phyloP scores from a whole-genome alignment of 2,113 vertebrate species.

The Lucifuga dentata region DNA sequence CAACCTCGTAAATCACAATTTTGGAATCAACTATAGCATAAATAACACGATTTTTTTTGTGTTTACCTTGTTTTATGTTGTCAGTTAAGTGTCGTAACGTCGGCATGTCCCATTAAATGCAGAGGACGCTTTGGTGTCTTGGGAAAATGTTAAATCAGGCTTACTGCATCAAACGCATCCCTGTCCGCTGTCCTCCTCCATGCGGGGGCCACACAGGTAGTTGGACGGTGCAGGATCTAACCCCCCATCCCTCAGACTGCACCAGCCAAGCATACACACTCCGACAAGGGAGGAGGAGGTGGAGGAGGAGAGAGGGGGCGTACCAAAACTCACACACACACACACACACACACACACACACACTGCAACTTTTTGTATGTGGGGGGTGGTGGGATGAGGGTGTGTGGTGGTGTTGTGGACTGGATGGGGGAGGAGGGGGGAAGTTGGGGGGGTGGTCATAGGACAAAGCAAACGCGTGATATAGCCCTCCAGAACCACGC shows the following conservation, averaged over 20 bases:
- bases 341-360: constrained; percentile 55
- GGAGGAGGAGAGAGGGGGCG: constrained; percentile 56
- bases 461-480: constrained; percentile 78
- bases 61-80: constrained; percentile 71
- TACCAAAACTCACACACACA: constrained; percentile 57
- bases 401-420: not conserved
- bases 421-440: constrained; percentile 19
- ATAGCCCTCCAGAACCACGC: constrained; percentile 67
- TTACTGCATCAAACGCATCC: constrained; percentile 78
- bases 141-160: constrained; percentile 6
- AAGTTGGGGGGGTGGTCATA: constrained; percentile 54
- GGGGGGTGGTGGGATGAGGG: not conserved
- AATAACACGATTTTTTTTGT: constrained; percentile 4
- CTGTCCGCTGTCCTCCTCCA: constrained; percentile 79
- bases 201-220: constrained; percentile 96
- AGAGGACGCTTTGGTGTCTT: constrained; percentile 63
- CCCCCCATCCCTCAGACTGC: constrained; percentile 83
- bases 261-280: constrained; percentile 60
- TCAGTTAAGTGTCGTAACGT: constrained; percentile 67
- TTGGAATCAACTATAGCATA: not conserved
- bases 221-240: constrained; percentile 76
- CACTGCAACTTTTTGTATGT: constrained; percentile 46
- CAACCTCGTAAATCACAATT: not conserved
- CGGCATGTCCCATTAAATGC: constrained; percentile 64
- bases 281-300: constrained; percentile 47